A percentile compares a stretch with the other conserved stretches of the same genome.
Evolutionary conservation across 2,797 vertebrate genomes (phyloP).

Genomic region (Pantherophis alleghaniensis): DNA sequence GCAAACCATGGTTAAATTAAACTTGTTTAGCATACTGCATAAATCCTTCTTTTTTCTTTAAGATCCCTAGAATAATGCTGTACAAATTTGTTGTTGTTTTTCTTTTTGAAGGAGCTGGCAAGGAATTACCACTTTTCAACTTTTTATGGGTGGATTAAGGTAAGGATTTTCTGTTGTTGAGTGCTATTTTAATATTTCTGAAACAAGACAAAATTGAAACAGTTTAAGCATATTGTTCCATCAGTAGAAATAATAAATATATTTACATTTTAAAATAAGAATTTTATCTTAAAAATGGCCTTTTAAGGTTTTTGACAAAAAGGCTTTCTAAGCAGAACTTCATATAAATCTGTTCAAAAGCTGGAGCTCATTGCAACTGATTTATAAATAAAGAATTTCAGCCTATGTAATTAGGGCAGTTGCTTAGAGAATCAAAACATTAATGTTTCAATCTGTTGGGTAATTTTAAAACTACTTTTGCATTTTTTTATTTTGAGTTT

Average conservation of each 20-base stretch:
- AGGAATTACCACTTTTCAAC: constrained; percentile 65
- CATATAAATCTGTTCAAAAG: background rate
- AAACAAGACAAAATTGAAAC: constrained; percentile 2
- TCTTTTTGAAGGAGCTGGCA: constrained; percentile 81
- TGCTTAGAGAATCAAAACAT: background rate
- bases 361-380: background rate
- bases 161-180: constrained; percentile 53
- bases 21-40: background rate
- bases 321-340: too few relatives aligned
- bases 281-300: background rate
- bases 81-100: constrained; percentile 21
- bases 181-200: background rate
- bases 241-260: background rate
- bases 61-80: background rate
- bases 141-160: constrained; percentile 79
- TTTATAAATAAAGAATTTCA: background rate
- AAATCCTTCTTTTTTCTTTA: background rate
- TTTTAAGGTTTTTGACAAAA: background rate
- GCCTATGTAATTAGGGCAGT: background rate
- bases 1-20: background rate
- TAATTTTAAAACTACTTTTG: background rate
- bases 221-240: background rate
- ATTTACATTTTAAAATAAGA: background rate
- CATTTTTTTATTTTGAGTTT: background rate
- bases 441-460: background rate